Base-by-base conservation (phyloP, 2,113 vertebrate species). In the Toxotes chatareus region DNA sequence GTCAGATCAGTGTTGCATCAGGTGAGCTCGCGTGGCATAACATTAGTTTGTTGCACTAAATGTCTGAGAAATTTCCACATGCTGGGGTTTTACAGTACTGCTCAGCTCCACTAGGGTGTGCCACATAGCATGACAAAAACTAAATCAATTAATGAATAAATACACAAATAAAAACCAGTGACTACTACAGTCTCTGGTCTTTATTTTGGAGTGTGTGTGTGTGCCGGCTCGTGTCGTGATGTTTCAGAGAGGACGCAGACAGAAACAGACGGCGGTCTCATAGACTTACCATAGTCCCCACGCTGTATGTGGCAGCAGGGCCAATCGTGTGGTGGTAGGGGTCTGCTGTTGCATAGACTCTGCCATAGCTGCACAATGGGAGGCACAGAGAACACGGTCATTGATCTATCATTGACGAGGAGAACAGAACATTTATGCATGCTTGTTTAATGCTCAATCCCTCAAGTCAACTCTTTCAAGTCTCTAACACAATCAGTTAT, bases 231-330 rank as follows among this genome's bases (percentile, higher is more conserved):
- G 47, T 82, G 76, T 87, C 7, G 57, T 86, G 81, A 57, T 75
- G 71, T 81, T 60, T 70, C 51, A 67, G 8, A 66, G 53, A 16
- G 68, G 76, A 53, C 57, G 67, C 72, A 66, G 65, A 65, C 34
- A 51, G 70, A 44, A 55, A 46, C 1, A 19, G 75, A 34, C 51
- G 78, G 73, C 7, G 56, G 42, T 4, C 51, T 85, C 47, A 64
- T 2, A 4, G 44, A 91, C 97, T 98, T 94, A 99, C 98, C 97
- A 99, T 99, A 90, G 97, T 98, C 88, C 97, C 97, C 70, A 99
- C 97, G 92, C 97, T 98, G 95, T 99, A 98, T 0, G 98, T 95
- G 92, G 97, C 94, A 0, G 97, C 96, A 0, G 97, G 95, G 88
- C 96, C 96, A 87, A 98, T 96, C 62, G 97, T 95, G 93, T 98